Percentiles rank a stretch among this genome's conserved stretches.
These are phyloP conservation scores for Boloria selene DNA, from an alignment of 2,888 invertebrate species.

Conservation along the genomic window DNA sequence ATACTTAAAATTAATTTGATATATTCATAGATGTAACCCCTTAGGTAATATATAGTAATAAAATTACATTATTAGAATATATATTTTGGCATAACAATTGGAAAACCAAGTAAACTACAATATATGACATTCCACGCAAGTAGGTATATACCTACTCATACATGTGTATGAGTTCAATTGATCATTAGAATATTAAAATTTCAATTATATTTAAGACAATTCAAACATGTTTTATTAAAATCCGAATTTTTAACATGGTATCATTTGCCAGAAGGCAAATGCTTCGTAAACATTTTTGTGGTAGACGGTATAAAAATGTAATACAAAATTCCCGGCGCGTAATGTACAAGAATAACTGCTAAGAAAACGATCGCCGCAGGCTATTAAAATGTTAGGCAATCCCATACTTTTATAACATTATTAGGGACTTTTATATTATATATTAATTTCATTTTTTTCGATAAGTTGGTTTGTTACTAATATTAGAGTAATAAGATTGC, in stretches of 20 bases:
- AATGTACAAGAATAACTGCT: slow-evolving; percentile 22
- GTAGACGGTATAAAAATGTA: slow-evolving; percentile 16
- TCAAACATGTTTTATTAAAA: too few relatives aligned
- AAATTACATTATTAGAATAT: too few relatives aligned
- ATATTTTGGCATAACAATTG: too few relatives aligned
- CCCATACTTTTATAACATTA: slow-evolving; percentile 18
- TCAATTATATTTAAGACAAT: too few relatives aligned
- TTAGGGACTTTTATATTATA: slow-evolving; percentile 15
- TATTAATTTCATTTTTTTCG: slow-evolving; percentile 9
- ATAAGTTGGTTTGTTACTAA: slow-evolving; percentile 9
- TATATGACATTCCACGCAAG: too few relatives aligned
- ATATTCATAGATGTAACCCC: too few relatives aligned
- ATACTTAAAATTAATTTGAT: not conserved
- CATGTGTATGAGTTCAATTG: too few relatives aligned
- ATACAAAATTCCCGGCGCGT: slow-evolving; percentile 21
- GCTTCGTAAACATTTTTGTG: slow-evolving; percentile 12
- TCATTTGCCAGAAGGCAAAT: slow-evolving; percentile 11
- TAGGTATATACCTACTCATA: too few relatives aligned
- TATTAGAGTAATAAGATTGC: not conserved
- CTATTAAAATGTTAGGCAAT: slow-evolving; percentile 21
- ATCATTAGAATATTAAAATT: too few relatives aligned
- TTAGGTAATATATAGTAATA: too few relatives aligned
- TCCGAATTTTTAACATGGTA: not conserved
- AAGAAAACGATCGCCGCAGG: slow-evolving; percentile 19
- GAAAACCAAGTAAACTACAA: too few relatives aligned